These are phyloP conservation scores for Drosophila mulleri DNA, from an alignment of 2,888 invertebrate genomes.

Conservation along the genomic window DNA sequence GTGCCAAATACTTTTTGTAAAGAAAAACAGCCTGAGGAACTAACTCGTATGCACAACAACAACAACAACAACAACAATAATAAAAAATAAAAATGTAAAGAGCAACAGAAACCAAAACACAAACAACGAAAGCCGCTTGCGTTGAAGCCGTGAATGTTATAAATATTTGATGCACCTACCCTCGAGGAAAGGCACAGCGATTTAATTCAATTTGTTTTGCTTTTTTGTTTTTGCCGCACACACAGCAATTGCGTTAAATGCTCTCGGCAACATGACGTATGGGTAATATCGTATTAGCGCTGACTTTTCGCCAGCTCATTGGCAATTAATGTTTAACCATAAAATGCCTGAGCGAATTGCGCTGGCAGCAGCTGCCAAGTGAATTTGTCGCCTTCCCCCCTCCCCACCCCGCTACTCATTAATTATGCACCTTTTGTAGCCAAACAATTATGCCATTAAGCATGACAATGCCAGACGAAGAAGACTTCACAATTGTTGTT, in stretches of 20 bases:
- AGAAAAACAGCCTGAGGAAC: conserved; percentile 37
- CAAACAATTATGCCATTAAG: conserved; percentile 38
- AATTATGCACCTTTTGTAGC: conserved; percentile 43
- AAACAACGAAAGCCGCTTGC: conserved; percentile 23
- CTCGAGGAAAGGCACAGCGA: conserved; percentile 1
- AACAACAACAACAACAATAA: neutral
- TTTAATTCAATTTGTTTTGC: conserved; percentile 49
- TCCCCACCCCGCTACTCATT: conserved; percentile 27
- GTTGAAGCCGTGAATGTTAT: conserved; percentile 29
- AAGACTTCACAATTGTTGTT: neutral
- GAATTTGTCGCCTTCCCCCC: conserved; percentile 16
- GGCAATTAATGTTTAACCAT: conserved; percentile 52
- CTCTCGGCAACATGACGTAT: conserved; percentile 50
- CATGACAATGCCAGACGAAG: conserved; percentile 37
- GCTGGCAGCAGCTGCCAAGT: conserved; percentile 13
- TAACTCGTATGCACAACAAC: conserved; percentile 1
- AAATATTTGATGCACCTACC: conserved; percentile 47
- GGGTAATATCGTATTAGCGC: conserved; percentile 51
- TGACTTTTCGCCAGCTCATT: conserved; percentile 42
- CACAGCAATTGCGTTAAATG: conserved; percentile 53
- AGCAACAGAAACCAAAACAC: conserved; percentile 14
- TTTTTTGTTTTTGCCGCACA: conserved; percentile 4
- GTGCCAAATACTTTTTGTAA: conserved; percentile 37
- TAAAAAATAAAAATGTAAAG: conserved; percentile 6
- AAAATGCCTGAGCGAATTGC: conserved; percentile 31